phyloP scores from a whole-genome alignment of 2,113 vertebrate species.

The Rutilus rutilus region DNA sequence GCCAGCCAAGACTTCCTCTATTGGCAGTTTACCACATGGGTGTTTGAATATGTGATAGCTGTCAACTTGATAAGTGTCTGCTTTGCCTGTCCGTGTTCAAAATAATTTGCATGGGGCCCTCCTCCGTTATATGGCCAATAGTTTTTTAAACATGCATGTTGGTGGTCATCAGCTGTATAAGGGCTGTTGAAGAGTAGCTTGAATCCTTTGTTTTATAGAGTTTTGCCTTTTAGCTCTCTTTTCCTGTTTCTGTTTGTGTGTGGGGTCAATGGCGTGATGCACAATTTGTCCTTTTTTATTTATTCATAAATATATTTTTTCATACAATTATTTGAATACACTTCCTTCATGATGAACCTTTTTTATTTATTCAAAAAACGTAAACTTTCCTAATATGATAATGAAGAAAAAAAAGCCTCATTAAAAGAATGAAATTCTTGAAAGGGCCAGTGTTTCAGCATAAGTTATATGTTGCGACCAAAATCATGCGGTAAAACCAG shows the following conservation, averaged over 20 bases:
- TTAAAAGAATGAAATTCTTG: not conserved
- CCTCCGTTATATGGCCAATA: conserved; percentile 10
- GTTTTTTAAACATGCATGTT: conserved; percentile 4
- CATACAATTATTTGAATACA: not conserved
- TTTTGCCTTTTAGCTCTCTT: not conserved
- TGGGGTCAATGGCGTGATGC: not conserved
- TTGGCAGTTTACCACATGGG: conserved; percentile 1
- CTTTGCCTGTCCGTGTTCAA: conserved; percentile 11
- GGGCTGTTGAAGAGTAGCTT: too few relatives aligned
- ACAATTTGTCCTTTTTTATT: not conserved
- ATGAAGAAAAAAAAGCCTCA: not conserved
- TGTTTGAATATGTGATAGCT: conserved; percentile 29
- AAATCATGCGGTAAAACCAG: not conserved
- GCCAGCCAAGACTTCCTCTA: conserved; percentile 17
- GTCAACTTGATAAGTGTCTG: conserved; percentile 10
- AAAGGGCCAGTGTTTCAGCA: not conserved
- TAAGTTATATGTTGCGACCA: not conserved
- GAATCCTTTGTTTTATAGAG: not conserved
- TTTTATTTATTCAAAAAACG: not conserved
- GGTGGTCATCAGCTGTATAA: too few relatives aligned
- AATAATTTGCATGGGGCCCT: not conserved
- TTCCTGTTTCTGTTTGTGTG: not conserved
- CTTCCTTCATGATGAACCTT: not conserved
- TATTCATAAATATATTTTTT: not conserved
- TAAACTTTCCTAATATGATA: not conserved